Evolutionary conservation across 2,888 invertebrate genomes (phyloP), one percentile per base, ranked within the genome.

Genomic region (Malacosoma neustria): DNA sequence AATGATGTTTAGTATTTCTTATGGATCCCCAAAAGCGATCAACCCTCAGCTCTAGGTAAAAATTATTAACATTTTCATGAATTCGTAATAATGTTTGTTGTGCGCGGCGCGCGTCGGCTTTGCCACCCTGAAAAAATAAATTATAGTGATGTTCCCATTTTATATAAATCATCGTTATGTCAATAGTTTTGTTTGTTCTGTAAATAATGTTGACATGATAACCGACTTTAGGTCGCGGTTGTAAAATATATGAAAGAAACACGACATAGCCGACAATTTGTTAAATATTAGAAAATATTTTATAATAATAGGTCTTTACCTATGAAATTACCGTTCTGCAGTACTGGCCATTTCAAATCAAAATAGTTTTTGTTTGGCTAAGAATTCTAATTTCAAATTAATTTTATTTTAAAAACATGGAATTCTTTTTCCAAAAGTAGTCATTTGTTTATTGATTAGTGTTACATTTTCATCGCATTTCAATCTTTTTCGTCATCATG

Each of bases 41-140:
- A 59, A 61, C 58, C 57, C 22, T 7, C 22, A 5, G 5, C 22
- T 22, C 22, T 22, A 22, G 57, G 69, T 69, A 68, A 72, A 71
- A 72, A 70, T 67, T 66, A 72, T 72, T 74, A 73, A 72, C 72
- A 71, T 72, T 67, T 64, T 66, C 69, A 72, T 69, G 69, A 72
- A 72, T 74, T 71, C 57, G 61, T 63, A 64, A 72, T 69, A 61
- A 57, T 66, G 62, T 66, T 68, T 65, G 64, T 57, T 35, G 38
- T 14, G 40, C 30, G 36, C 32, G 36, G 30, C 15, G 6, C 22
- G 22, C 22, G 22, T 22, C 22, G 22, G 22, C 9, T 5, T 22
- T 22, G 5, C 22, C 22, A 6, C 22, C 22, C 22, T 9, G 9
- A 5, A 22, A 22, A 22, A 22, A 22, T 22, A 22, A 22, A 22